These are phyloP conservation scores for Perccottus glenii DNA, from an alignment of 2,113 vertebrate genomes.

Conservation along the genomic window DNA sequence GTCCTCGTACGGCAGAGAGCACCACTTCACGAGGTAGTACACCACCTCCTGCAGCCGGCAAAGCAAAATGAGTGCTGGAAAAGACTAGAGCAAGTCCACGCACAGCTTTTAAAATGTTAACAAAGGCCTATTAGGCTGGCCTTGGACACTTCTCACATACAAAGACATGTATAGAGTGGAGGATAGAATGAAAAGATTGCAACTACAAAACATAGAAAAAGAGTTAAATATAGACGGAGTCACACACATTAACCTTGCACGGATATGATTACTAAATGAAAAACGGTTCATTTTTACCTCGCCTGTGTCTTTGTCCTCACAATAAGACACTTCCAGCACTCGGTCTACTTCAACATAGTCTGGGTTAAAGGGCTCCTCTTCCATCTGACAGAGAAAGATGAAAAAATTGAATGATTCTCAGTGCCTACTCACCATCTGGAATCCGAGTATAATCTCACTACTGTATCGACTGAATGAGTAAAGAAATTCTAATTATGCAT, in stretches of 20 bases:
- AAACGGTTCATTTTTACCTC: constrained; percentile 82
- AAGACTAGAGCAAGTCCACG: constrained; percentile 54
- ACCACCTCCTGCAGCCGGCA: constrained; percentile 88
- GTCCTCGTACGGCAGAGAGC: constrained; percentile 97
- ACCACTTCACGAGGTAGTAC: constrained; percentile 99
- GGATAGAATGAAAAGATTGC: constrained; percentile 37
- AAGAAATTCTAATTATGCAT: constrained; percentile 49
- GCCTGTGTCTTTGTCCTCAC: constrained; percentile 97
- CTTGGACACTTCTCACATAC: constrained; percentile 64
- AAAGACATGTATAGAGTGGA: constrained; percentile 54
- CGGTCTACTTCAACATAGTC: constrained; percentile 98
- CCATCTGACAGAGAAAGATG: constrained; percentile 83
- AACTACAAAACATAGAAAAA: constrained; percentile 12
- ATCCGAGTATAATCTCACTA: constrained; percentile 32
- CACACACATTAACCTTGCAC: constrained; percentile 6
- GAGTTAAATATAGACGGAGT: constrained; percentile 28
- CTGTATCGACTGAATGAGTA: constrained; percentile 25
- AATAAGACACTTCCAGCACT: constrained; percentile 96
- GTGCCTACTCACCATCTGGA: constrained; percentile 73
- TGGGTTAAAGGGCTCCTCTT: constrained; percentile 97
- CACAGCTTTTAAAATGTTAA: constrained; percentile 59
- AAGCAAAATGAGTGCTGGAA: constrained; percentile 49
- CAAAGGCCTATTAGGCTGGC: constrained; percentile 66
- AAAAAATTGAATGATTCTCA: constrained; percentile 49
- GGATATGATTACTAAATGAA: constrained; percentile 42